Percentiles rank a stretch among this genome's conserved stretches.
phyloP scores from a whole-genome alignment of 2,888 invertebrate genomes.

The Horisme vitalbata region DNA sequence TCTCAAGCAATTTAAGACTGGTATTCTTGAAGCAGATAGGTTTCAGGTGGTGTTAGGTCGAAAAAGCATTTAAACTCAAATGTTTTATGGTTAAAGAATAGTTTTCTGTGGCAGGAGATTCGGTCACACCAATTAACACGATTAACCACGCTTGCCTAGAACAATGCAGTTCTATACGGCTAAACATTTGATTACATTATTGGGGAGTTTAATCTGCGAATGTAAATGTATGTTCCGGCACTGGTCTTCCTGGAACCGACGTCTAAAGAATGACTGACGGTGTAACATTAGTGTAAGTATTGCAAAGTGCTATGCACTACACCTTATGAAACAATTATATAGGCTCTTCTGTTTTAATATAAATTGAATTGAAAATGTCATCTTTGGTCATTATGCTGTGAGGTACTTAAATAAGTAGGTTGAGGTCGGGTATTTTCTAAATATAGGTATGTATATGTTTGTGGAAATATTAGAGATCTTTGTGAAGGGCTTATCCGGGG shows the following conservation, averaged over 20 bases:
- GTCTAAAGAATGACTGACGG: conserved; percentile 1
- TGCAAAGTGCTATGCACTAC: no score
- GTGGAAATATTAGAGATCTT: no score
- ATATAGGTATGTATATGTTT: no score
- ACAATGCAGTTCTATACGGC: conserved; percentile 47
- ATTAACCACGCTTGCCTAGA: conserved; percentile 65
- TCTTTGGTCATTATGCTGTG: no score
- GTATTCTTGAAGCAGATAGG: conserved; percentile 33
- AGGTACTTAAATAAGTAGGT: no score
- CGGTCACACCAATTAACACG: conserved; percentile 61
- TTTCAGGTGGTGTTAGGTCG: conserved; percentile 6
- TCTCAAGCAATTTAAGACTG: conserved; percentile 31
- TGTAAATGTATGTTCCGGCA: conserved; percentile 15
- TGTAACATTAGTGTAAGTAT: background rate
- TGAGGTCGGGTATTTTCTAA: no score
- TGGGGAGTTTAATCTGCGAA: conserved; percentile 29
- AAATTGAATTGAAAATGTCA: no score
- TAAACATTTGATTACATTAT: conserved; percentile 42
- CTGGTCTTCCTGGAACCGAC: conserved; percentile 14
- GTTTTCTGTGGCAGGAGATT: conserved; percentile 32
- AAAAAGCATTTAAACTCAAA: conserved; percentile 36
- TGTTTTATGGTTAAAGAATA: conserved; percentile 31
- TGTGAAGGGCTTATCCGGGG: no score
- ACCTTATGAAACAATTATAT: no score
- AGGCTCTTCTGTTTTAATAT: no score